Percentiles rank a stretch among this genome's conserved stretches.
Evolutionary conservation across 2,888 invertebrate genomes (phyloP).

Genomic region (Rhamnusium bicolor): DNA sequence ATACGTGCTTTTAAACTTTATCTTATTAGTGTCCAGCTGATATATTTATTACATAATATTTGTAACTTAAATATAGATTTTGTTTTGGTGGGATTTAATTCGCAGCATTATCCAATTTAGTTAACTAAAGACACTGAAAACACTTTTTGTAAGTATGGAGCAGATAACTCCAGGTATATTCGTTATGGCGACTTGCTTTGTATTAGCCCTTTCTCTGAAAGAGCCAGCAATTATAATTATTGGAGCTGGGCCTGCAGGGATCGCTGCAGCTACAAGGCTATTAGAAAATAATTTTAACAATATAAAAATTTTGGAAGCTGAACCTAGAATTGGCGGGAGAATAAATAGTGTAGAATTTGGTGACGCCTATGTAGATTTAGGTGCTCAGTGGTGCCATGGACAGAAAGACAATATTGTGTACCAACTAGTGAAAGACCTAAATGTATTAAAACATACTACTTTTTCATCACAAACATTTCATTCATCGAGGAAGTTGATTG

Average conservation of each 20-base stretch:
- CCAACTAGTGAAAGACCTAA: conserved; percentile 60
- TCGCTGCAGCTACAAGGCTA: conserved; percentile 73
- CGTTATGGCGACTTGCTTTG: not conserved
- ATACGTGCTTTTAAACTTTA: not conserved
- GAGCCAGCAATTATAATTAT: conserved; percentile 33
- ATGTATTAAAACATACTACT: conserved; percentile 54
- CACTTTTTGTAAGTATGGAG: not conserved
- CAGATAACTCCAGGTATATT: not conserved
- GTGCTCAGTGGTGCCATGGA: conserved; percentile 68
- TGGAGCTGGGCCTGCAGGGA: conserved; percentile 72
- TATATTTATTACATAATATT: not conserved
- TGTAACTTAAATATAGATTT: not conserved
- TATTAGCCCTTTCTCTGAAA: not conserved
- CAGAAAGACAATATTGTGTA: conserved; percentile 65
- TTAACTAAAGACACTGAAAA: no score
- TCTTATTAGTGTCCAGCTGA: not conserved
- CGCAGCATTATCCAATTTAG: not conserved
- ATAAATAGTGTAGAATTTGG: conserved; percentile 58
- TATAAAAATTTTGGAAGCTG: conserved; percentile 70
- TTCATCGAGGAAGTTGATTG: conserved; percentile 41
- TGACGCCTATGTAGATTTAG: conserved; percentile 59
- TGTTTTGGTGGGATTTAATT: not conserved
- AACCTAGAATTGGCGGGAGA: conserved; percentile 66
- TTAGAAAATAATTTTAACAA: conserved; percentile 70
- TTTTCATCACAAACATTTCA: conserved; percentile 34